phyloP scores from a whole-genome alignment of 2,797 vertebrate genomes.

The Sebastes cheni region DNA sequence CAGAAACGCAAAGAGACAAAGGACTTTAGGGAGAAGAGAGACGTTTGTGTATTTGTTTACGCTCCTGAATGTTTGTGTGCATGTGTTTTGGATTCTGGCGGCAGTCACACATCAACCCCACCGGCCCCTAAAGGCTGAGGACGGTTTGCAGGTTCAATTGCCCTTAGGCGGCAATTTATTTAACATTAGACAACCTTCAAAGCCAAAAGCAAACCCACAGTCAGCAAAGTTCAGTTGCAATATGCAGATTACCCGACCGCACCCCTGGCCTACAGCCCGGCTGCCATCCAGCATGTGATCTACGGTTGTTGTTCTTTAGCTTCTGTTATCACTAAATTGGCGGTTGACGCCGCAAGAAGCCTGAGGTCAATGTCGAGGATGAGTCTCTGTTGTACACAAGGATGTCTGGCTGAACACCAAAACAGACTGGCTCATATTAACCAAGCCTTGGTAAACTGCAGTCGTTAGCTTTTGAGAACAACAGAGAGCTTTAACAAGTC shows the following conservation, averaged over 20 bases:
- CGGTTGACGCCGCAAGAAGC: slow-evolving; percentile 18
- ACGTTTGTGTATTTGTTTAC: not conserved
- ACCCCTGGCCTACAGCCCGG: slow-evolving; percentile 7
- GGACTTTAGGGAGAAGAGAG: not conserved
- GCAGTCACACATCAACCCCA: not conserved
- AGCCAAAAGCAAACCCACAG: slow-evolving; percentile 5
- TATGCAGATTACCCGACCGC: slow-evolving; percentile 23
- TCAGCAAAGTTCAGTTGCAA: slow-evolving; percentile 37
- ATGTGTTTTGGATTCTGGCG: not conserved
- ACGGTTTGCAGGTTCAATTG: not conserved
- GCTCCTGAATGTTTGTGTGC: not conserved
- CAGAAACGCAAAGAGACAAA: slow-evolving; percentile 3
- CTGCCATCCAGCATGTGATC: slow-evolving; percentile 11
- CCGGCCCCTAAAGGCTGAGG: not conserved
- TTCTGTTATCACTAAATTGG: not conserved
- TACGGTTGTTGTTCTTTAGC: not conserved
- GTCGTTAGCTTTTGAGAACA: not conserved
- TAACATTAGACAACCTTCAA: slow-evolving; percentile 5
- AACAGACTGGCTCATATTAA: not conserved
- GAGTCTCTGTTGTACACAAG: slow-evolving; percentile 9
- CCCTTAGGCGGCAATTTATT: slow-evolving; percentile 3
- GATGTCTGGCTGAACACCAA: slow-evolving; percentile 8
- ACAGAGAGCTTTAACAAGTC: slow-evolving; percentile 12
- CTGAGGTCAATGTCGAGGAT: slow-evolving; percentile 1
- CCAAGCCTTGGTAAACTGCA: not conserved